Conservation (phyloP, 2,797 vertebrate species). For the Chanos chanos region DNA sequence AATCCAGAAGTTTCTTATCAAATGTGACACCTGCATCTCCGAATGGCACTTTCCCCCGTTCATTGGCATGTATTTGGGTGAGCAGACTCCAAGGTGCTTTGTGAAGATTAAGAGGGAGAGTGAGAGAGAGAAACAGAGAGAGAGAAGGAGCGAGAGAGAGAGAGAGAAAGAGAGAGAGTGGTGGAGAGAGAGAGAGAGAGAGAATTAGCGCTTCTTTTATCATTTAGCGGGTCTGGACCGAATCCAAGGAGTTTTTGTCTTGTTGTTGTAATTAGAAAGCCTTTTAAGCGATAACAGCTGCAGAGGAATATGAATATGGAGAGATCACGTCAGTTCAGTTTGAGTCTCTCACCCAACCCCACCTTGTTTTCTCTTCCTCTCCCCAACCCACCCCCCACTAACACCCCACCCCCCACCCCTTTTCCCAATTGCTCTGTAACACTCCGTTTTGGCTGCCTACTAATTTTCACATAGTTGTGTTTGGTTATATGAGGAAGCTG, state of each 20-base stretch:
- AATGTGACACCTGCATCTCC: constrained; percentile 86
- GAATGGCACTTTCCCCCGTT: constrained; percentile 41
- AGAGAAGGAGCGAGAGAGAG: constrained; percentile 11
- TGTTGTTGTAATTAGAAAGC: constrained; percentile 96
- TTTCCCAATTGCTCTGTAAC: constrained; percentile 2
- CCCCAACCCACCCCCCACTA: not conserved
- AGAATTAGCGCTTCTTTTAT: constrained; percentile 90
- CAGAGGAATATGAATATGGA: constrained; percentile 87
- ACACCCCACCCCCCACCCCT: not conserved
- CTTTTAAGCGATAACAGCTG: constrained; percentile 92
- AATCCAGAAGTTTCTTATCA: constrained; percentile 95
- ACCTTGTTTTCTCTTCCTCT: not conserved
- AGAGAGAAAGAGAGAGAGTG: constrained; percentile 22
- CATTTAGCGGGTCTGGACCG: constrained; percentile 90
- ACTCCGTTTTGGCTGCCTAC: not conserved
- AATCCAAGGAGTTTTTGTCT: constrained; percentile 92
- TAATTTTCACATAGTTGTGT: constrained; percentile 17
- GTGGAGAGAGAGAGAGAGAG: constrained; percentile 71
- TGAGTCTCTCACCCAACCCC: constrained; percentile 6
- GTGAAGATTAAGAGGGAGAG: constrained; percentile 41
- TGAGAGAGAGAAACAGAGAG: constrained; percentile 5
- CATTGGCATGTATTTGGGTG: constrained; percentile 48
- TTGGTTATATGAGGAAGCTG: constrained; percentile 2
- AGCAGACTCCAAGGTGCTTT: constrained; percentile 50
- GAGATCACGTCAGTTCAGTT: constrained; percentile 34